Conservation (phyloP, 1,140 invertebrate genomes). For the Rhyzopertha dominica region DNA sequence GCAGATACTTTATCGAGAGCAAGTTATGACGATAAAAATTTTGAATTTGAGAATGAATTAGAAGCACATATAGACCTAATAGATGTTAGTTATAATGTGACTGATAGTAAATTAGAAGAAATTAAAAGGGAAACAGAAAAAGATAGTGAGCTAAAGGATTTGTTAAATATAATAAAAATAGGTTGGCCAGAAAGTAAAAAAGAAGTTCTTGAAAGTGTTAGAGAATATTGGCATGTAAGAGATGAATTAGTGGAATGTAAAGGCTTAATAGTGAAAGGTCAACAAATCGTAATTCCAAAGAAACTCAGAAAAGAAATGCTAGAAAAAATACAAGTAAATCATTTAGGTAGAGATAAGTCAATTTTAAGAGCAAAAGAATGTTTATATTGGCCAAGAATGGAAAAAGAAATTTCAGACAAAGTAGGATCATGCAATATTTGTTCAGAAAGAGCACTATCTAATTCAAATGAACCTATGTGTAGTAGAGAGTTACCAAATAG, state of each 20-base stretch:
- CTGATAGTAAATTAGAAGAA: constrained; percentile 25
- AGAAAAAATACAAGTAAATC: constrained; percentile 42
- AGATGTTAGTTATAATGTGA: constrained; percentile 13
- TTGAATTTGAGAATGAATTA: constrained; percentile 16
- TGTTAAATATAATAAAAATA: constrained; percentile 29
- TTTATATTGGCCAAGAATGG: constrained; percentile 16
- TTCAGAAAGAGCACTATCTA: constrained; percentile 1
- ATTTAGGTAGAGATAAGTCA: constrained; percentile 46
- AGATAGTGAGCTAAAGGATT: constrained; percentile 29
- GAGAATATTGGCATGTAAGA: constrained; percentile 19
- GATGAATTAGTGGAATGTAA: constrained; percentile 28
- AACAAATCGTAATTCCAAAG: constrained; percentile 38
- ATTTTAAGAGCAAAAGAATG: constrained; percentile 30
- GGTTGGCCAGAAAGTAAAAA: constrained; percentile 44
- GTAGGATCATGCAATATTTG: constrained; percentile 6
- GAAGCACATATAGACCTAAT: constrained; percentile 16
- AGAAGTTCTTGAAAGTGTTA: constrained; percentile 18
- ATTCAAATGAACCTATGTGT: constrained; percentile 29
- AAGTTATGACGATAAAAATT: no score
- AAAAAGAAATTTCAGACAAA: constrained; percentile 10
- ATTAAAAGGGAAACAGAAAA: constrained; percentile 30
- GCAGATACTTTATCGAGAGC: no score
- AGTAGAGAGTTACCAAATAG: constrained; percentile 31
- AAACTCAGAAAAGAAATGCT: constrained; percentile 34
- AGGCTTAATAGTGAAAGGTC: constrained; percentile 34